phyloP scores from a whole-genome alignment of 2,888 invertebrate genomes.

The Pelosia muscerda region DNA sequence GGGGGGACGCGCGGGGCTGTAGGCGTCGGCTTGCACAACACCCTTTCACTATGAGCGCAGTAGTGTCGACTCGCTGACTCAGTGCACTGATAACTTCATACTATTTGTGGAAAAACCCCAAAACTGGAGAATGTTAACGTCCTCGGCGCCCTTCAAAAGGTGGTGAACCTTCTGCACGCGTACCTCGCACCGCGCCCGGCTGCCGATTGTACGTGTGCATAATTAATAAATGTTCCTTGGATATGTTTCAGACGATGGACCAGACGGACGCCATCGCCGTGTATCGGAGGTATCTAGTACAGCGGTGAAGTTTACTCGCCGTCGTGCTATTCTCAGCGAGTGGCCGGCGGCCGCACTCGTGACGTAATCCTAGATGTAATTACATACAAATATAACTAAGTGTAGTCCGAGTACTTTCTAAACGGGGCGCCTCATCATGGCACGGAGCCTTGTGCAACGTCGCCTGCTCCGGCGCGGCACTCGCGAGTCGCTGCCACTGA shows the following conservation, averaged over 20 bases:
- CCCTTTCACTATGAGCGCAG: conserved; percentile 57
- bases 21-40: conserved; percentile 54
- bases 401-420: conserved; percentile 47
- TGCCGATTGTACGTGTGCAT: background rate
- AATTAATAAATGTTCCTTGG: background rate
- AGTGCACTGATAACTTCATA: conserved; percentile 36
- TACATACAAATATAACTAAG: conserved; percentile 38
- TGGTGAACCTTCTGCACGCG: background rate
- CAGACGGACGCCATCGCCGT: background rate
- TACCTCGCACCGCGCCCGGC: background rate
- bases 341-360: conserved; percentile 15
- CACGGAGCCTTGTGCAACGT: conserved; percentile 24
- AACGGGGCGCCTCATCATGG: conserved; percentile 40
- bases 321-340: conserved; percentile 13
- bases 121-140: conserved; percentile 47
- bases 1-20: background rate
- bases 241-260: background rate
- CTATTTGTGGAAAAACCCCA: conserved; percentile 51
- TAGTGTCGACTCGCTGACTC: conserved; percentile 19
- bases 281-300: background rate
- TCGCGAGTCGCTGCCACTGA: background rate
- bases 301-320: background rate
- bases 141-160: conserved; percentile 44
- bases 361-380: conserved; percentile 39
- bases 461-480: background rate